Evolutionary conservation across 2,888 invertebrate species (phyloP), one percentile per base, ranked within the genome.

Genomic region (Acanthopleura granulata): DNA sequence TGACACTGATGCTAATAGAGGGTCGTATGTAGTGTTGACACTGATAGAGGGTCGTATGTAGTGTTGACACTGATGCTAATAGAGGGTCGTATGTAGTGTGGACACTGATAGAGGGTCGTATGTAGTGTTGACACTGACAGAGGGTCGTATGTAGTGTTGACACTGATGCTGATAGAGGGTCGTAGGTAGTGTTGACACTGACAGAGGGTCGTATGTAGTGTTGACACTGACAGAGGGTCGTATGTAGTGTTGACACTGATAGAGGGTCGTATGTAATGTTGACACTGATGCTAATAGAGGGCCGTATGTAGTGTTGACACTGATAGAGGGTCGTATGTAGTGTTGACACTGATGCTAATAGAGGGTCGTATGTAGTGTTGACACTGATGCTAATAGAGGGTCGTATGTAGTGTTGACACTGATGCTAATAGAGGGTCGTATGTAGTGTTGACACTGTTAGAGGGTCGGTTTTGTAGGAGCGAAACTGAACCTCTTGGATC

Each of bases 401-500:
- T n/a, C n/a, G n/a, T n/a, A n/a, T n/a, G n/a, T n/a, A n/a, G n/a
- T n/a, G n/a, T n/a, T n/a, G n/a, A n/a, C n/a, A n/a, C n/a, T n/a
- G n/a, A n/a, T n/a, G n/a, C n/a, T n/a, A n/a, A n/a, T n/a, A n/a
- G n/a, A n/a, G n/a, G n/a, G n/a, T 22, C 11, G 50, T 51, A 18
- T 51, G 72, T 27, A 72, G 49, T 29, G 71, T 71, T 27, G 66
- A 66, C 16, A 25, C 25, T 3, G 66, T 3, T 66, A 25, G 15
- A 22, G 66, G 66, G 15, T 18, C 66, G 25, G 66, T 66, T 27
- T 66, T 66, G 25, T 25, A 18, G 25, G 66, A 27, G 22, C 9
- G 66, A 16, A 14, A 3, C 29, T 66, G 25, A 16, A 66, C 25
- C 29, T 66, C 66, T 6, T 66, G 6, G 16, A 27, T 27, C 22